Evolutionary conservation across 2,113 vertebrate species (phyloP).

Genomic region (Colistium nudipinnis): DNA sequence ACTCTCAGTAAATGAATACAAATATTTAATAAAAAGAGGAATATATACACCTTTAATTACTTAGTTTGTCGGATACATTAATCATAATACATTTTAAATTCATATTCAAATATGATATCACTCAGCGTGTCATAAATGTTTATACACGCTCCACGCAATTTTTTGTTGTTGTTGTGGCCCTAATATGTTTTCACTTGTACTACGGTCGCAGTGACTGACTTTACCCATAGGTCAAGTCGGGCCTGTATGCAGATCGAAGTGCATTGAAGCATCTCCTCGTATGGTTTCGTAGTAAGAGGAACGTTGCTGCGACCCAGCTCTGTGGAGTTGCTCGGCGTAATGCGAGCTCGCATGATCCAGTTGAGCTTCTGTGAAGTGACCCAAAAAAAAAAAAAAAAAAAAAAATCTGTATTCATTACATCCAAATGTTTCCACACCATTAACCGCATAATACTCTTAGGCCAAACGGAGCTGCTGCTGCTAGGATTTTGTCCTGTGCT

Average conservation of each 20-base stretch:
- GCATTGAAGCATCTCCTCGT: conserved; percentile 50
- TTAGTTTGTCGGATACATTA: neutral
- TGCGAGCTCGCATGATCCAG: conserved; percentile 65
- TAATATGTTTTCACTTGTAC: conserved; percentile 42
- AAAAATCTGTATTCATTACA: conserved; percentile 77
- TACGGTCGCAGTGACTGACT: conserved; percentile 39
- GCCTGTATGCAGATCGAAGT: conserved; percentile 43
- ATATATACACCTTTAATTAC: neutral
- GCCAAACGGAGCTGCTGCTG: conserved; percentile 57
- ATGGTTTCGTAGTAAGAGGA: conserved; percentile 52
- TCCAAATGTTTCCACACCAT: conserved; percentile 74
- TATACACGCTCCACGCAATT: neutral
- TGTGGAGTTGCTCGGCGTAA: conserved; percentile 53
- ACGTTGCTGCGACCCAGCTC: conserved; percentile 59
- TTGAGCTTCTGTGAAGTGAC: conserved; percentile 75
- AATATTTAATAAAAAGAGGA: neutral
- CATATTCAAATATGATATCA: neutral
- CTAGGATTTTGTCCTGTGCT: conserved; percentile 39
- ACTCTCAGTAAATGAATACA: neutral
- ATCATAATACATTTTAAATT: neutral
- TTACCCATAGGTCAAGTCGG: conserved; percentile 35
- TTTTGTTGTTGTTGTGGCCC: neutral
- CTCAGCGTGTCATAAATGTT: neutral
- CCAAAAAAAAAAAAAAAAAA: conserved; percentile 64
- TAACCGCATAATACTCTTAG: conserved; percentile 66